phyloP scores from a whole-genome alignment of 2,888 invertebrate genomes.

The Heliconius ethilla region DNA sequence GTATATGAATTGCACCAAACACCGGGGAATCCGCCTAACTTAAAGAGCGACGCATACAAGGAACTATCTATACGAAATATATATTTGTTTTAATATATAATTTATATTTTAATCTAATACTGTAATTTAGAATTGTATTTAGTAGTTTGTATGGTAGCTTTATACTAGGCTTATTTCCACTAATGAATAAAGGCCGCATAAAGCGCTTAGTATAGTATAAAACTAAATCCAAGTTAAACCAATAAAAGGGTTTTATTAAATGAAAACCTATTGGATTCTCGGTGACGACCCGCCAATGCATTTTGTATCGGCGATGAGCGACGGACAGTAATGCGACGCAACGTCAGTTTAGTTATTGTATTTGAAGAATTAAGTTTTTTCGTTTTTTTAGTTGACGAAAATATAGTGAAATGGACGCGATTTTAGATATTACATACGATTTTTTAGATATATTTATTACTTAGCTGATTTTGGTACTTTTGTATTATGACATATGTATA shows the following conservation, averaged over 20 bases:
- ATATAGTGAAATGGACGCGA: neutral
- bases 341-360: constrained; percentile 36
- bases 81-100: constrained; percentile 24
- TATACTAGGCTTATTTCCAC: constrained; percentile 38
- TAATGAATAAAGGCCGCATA: constrained; percentile 46
- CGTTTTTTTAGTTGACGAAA: neutral
- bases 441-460: neutral
- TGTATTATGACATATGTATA: neutral
- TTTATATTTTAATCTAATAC: constrained; percentile 20
- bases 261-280: constrained; percentile 78
- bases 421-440: neutral
- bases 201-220: constrained; percentile 49
- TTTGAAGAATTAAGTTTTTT: neutral
- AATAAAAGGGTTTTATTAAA: constrained; percentile 79
- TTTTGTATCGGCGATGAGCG: constrained; percentile 57
- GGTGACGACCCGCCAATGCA: constrained; percentile 61
- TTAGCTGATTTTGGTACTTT: neutral
- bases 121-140: constrained; percentile 2
- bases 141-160: constrained; percentile 36
- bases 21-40: constrained; percentile 40
- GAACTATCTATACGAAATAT: constrained; percentile 21
- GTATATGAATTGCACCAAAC: constrained; percentile 45
- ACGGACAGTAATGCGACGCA: constrained; percentile 52
- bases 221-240: constrained; percentile 76
- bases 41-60: constrained; percentile 44